Percentiles rank a stretch among this genome's conserved stretches.
Evolutionary conservation across 1,140 invertebrate genomes (phyloP).

Genomic region (Caerostris extrusa): DNA sequence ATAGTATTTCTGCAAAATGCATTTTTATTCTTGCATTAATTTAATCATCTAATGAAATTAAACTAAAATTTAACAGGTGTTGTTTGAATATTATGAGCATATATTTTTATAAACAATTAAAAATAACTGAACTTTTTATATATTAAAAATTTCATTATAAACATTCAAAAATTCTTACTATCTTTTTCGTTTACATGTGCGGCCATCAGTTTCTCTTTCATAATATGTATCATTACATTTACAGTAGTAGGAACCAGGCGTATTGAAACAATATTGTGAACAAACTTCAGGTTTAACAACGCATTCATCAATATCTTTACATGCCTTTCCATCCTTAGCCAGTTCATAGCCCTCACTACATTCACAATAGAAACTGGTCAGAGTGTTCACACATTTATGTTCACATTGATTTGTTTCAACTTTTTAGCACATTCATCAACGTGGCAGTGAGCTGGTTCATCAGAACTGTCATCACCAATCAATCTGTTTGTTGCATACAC

Average conservation of each 20-base stretch:
- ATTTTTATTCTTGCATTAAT: too few species aligned
- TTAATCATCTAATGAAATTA: too few species aligned
- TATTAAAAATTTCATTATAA: too few species aligned
- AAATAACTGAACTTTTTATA: too few species aligned
- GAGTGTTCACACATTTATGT: constrained; percentile 96
- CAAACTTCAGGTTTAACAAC: constrained; percentile 93
- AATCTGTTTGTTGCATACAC: constrained; percentile 96
- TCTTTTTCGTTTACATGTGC: constrained; percentile 95
- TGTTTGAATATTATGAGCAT: too few species aligned
- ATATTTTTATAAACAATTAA: too few species aligned
- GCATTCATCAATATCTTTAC: constrained; percentile 95
- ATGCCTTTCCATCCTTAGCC: constrained; percentile 82
- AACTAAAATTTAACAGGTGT: too few species aligned
- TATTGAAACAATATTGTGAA: constrained; percentile 97
- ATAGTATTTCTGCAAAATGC: too few species aligned
- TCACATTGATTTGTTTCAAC: constrained; percentile 96
- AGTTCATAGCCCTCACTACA: constrained; percentile 96
- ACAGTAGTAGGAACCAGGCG: constrained; percentile 96
- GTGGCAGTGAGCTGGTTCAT: constrained; percentile 96
- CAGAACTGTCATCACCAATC: constrained; percentile 96
- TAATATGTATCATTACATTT: constrained; percentile 97
- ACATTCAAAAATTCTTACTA: constrained; percentile 79
- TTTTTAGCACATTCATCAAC: constrained; percentile 96
- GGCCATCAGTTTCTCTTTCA: constrained; percentile 90
- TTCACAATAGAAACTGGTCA: constrained; percentile 95